Conservation (phyloP, 1,140 invertebrate species). For the Atta colombica region DNA sequence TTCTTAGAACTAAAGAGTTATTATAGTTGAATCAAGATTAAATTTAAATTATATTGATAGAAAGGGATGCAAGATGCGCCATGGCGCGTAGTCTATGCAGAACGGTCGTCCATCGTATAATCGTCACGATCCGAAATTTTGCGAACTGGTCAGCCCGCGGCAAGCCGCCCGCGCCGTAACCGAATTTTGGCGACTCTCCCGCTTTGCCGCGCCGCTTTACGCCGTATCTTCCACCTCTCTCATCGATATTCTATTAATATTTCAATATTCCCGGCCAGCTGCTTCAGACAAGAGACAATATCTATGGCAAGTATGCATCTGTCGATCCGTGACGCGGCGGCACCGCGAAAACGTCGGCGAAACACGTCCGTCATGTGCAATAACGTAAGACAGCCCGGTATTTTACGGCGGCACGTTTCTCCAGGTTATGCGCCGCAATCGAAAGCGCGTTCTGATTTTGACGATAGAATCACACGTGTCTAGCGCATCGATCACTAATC, state of each 20-base stretch:
- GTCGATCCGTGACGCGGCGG: slow-evolving; percentile 31
- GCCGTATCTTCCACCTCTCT: slow-evolving; percentile 33
- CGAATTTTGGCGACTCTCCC: slow-evolving; percentile 32
- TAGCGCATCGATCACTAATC: neutral
- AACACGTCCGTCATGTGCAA: slow-evolving; percentile 77
- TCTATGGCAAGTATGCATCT: slow-evolving; percentile 54
- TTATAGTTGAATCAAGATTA: too few species aligned
- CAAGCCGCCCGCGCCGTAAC: slow-evolving; percentile 22
- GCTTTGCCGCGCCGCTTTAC: neutral
- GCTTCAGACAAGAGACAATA: slow-evolving; percentile 58
- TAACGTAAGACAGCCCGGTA: slow-evolving; percentile 71
- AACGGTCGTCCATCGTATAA: slow-evolving; percentile 10
- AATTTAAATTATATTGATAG: too few species aligned
- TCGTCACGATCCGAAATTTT: slow-evolving; percentile 15
- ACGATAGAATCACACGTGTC: slow-evolving; percentile 8
- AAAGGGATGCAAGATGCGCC: neutral
- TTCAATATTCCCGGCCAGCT: slow-evolving; percentile 46
- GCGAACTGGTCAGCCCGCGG: slow-evolving; percentile 29
- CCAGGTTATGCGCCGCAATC: neutral
- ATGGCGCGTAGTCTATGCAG: neutral
- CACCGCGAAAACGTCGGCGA: slow-evolving; percentile 27
- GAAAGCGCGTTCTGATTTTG: slow-evolving; percentile 38
- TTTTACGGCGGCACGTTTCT: slow-evolving; percentile 68
- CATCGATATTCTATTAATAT: slow-evolving; percentile 64
- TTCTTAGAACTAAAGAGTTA: too few species aligned